Percentiles rank a stretch among this genome's conserved stretches.
Evolutionary conservation across 2,888 invertebrate species (phyloP).

Genomic region (Ptychoptera contaminata): DNA sequence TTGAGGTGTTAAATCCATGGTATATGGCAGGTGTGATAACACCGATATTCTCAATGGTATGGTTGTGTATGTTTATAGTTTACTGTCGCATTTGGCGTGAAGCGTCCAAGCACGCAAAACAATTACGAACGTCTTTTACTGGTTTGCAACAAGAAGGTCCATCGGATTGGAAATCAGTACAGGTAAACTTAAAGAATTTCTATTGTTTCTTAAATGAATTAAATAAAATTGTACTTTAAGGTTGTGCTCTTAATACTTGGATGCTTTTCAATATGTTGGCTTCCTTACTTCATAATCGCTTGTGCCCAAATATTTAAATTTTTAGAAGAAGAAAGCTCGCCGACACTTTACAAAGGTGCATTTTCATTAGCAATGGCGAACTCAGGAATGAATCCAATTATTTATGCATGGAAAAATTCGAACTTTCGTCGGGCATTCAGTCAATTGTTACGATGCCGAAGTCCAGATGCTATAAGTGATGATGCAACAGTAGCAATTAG

Average conservation of each 20-base stretch:
- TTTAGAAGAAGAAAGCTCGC: constrained; percentile 34
- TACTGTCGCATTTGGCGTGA: constrained; percentile 68
- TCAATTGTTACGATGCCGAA: constrained; percentile 47
- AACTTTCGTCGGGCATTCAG: constrained; percentile 60
- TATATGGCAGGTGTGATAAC: constrained; percentile 38
- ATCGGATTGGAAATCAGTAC: constrained; percentile 60
- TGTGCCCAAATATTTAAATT: constrained; percentile 42
- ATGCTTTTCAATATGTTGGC: constrained; percentile 67
- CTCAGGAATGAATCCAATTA: constrained; percentile 66
- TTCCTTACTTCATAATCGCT: constrained; percentile 58
- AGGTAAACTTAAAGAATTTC: constrained; percentile 37
- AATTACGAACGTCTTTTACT: constrained; percentile 42
- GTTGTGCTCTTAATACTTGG: constrained; percentile 63
- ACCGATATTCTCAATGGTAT: constrained; percentile 56
- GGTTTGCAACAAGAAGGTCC: constrained; percentile 37
- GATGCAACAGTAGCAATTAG: constrained; percentile 2
- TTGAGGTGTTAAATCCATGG: constrained; percentile 39
- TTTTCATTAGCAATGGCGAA: constrained; percentile 63
- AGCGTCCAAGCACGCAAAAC: constrained; percentile 53
- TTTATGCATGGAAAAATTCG: constrained; percentile 74
- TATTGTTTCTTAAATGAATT: no score
- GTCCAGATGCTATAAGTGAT: constrained; percentile 38
- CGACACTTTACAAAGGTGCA: constrained; percentile 44
- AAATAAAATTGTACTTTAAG: constrained; percentile 27
- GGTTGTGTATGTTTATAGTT: constrained; percentile 57